These are phyloP conservation scores for Hanleya hanleyi DNA, from an alignment of 2,888 invertebrate species.

Conservation along the genomic window DNA sequence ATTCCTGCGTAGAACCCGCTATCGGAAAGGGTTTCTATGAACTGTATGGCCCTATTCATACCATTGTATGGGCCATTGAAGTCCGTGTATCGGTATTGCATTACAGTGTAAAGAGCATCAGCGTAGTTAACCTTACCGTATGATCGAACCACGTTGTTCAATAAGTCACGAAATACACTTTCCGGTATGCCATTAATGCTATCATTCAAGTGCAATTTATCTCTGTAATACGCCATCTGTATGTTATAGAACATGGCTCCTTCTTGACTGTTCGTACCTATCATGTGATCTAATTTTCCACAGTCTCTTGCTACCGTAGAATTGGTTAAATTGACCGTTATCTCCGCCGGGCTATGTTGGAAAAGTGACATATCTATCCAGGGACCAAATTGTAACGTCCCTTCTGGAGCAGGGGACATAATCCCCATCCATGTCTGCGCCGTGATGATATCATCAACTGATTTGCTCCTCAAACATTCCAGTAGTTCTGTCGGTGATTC, in stretches of 20 bases:
- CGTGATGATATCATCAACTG: background rate
- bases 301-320: background rate
- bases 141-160: background rate
- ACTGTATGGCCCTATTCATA: background rate
- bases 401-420: background rate
- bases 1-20: background rate
- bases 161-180: background rate
- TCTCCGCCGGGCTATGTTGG: background rate
- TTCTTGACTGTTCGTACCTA: constrained; percentile 13
- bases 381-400: background rate
- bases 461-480: background rate
- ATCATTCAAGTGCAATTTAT: background rate
- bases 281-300: background rate
- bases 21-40: background rate
- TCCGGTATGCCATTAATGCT: background rate
- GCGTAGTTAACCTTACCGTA: background rate
- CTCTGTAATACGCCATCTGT: background rate
- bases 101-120: background rate
- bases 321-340: background rate
- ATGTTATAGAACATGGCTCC: background rate
- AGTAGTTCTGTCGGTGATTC: background rate
- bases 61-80: background rate
- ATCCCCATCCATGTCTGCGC: background rate
- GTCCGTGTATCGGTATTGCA: background rate
- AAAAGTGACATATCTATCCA: background rate